Base-by-base conservation (phyloP, 2,113 vertebrate species). In the Notarius lentiginosus region DNA sequence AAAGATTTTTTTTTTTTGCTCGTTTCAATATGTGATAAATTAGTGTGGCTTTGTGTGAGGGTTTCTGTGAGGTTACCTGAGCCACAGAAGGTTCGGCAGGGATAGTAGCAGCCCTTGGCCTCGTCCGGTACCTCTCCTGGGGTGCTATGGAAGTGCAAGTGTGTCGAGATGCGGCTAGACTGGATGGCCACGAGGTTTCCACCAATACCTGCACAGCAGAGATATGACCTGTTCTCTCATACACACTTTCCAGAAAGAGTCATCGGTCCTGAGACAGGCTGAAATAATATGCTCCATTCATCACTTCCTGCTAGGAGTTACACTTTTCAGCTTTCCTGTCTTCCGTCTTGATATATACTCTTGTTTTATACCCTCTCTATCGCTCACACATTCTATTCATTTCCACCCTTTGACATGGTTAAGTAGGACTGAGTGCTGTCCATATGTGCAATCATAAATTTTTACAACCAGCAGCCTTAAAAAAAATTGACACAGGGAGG, bases 171-270 rank as follows among this genome's bases (percentile, higher is more conserved):
- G 88, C 98, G 96, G 94, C 98, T 99, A 84, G 98, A 97, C 94
- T 99, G 98, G 89, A 99, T 99, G 89, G 98, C 98, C 82, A 99
- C 98, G 89, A 99, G 94, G 92, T 99, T 99, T 58, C 98, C 98
- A 90, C 98, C 98, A 72, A 99, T 99, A 90, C 98, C 98, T 99
- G 92, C 8, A 91, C 47, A 73, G 51, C 27, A 77, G 30, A 83
- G 66, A 12, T 30, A 1, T 65, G 68, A 51, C 3, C 61, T 41
- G 17, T 53, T 47, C 83, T 15, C 11, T 84, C 60, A 86, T 51
- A 60, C 24, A 79, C 24, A 30, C 63, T 12, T 5, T n/a, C 47
- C 17, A 87, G n/a, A 86, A 30, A 76, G 17, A 24, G 72, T 77
- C 53, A 77, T 53, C 47, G 18, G 58, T n/a, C 56, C 63, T 61